phyloP scores from a whole-genome alignment of 2,797 vertebrate genomes.

The Denticeps clupeoides region DNA sequence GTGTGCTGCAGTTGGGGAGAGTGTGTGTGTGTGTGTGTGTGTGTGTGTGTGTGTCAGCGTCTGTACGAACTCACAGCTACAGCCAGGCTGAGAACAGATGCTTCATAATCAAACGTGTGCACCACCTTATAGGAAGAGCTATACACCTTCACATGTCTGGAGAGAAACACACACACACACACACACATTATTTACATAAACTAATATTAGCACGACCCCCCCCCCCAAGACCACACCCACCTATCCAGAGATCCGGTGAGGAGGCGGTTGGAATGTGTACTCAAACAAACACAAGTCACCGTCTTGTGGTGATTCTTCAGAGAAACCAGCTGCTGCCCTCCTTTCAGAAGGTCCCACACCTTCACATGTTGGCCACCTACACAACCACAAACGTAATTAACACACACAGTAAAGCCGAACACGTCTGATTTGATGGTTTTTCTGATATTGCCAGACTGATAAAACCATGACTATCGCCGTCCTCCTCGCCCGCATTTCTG shows the following conservation, averaged over 20 bases:
- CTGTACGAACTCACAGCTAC: slow-evolving; percentile 41
- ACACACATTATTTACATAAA: background rate
- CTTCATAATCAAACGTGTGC: slow-evolving; percentile 85
- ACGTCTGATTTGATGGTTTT: too few species aligned
- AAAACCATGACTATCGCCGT: too few species aligned
- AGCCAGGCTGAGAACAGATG: slow-evolving; percentile 36
- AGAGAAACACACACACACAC: background rate
- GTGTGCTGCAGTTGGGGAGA: slow-evolving; percentile 2
- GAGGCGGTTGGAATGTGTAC: slow-evolving; percentile 77
- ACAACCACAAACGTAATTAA: background rate
- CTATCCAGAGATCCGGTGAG: slow-evolving; percentile 89
- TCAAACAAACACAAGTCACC: slow-evolving; percentile 81
- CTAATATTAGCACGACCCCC: background rate
- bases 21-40: background rate
- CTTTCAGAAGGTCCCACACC: slow-evolving; percentile 92
- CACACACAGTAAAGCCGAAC: background rate
- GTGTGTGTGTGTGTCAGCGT: slow-evolving; percentile 2
- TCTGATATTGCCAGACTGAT: too few species aligned
- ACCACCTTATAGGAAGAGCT: slow-evolving; percentile 92
- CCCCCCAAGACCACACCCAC: slow-evolving; percentile 43
- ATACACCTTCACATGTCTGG: slow-evolving; percentile 92
- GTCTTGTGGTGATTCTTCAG: slow-evolving; percentile 97
- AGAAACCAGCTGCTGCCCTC: slow-evolving; percentile 82
- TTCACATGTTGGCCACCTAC: slow-evolving; percentile 87
- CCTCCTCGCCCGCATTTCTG: too few species aligned